Base-by-base conservation (phyloP, 2,797 vertebrate species). In the Manis pentadactyla region DNA sequence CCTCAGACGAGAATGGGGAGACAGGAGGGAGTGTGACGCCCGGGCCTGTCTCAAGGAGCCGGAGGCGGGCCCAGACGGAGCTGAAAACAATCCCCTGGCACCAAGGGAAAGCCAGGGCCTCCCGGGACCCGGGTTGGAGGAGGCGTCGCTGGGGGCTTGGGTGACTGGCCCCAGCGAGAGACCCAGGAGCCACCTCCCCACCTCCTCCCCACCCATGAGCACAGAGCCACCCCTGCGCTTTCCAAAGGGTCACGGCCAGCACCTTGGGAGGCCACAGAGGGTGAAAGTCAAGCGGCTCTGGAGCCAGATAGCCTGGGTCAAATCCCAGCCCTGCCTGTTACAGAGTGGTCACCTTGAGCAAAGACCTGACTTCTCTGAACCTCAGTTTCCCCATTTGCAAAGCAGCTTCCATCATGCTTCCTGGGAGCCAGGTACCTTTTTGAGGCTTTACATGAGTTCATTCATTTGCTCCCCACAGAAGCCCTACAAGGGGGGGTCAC, bases 51-150 rank as follows among this genome's bases (percentile, higher is more conserved):
- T 87, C 95, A 87, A 42, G 77, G 87, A 96, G 97, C 86, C 88
- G 23, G 94, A 89, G 93, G 57, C 93, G 39, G 97, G 93, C 59
- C 96, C 96, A 97, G 97, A 93, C 95, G 75, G 51, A 87, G 96
- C 92, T 7, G 85, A 94, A 97, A 98, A 96, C 94, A 98, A 98
- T 75, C 94, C 84, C 69, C 93, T 95, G 98, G 97, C 97, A 98
- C 97, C 97, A 97, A 94, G 97, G 97, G 96, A 90, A 94, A 96
- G 11, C 83, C 7, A 11, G 78, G 79, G 93, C 92, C 97, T 97
- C 97, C 83, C 0, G 66, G 97, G 96, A 97, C 93, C 90, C 4
- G 23, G 63, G 71, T 49, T 27, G 27, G 69, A 89, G 95, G 77
- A 88, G 95, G 93, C 37, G 82, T 94, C 83, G 0, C 82, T 29